These are phyloP conservation scores for Orthosia cruda DNA, from an alignment of 2,888 invertebrate genomes.

Conservation along the genomic window DNA sequence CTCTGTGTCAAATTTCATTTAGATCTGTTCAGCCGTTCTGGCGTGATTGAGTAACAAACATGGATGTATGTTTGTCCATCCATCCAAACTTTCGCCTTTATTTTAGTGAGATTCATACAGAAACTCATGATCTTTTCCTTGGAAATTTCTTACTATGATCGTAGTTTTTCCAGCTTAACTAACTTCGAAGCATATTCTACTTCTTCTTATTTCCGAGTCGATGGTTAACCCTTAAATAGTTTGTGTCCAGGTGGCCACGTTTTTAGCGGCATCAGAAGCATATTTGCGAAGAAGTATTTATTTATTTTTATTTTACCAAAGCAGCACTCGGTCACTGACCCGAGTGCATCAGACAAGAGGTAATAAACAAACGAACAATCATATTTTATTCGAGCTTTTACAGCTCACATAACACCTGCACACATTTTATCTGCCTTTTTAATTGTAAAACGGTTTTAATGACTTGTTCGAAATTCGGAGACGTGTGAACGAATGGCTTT, in stretches of 20 bases:
- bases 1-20: too few relatives aligned
- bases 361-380: slow-evolving; percentile 39
- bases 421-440: slow-evolving; percentile 43
- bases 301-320: background rate
- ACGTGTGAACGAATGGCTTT: slow-evolving; percentile 36
- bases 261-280: background rate
- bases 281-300: background rate
- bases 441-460: slow-evolving; percentile 48
- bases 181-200: too few relatives aligned
- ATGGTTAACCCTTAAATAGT: too few relatives aligned
- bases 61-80: too few relatives aligned
- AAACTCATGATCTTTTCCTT: background rate
- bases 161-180: background rate
- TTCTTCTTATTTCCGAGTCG: too few relatives aligned
- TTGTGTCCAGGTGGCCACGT: too few relatives aligned
- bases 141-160: background rate
- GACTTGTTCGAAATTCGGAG: slow-evolving; percentile 41
- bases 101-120: too few relatives aligned
- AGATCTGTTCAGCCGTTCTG: too few relatives aligned
- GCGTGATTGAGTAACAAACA: too few relatives aligned
- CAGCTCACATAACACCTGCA: slow-evolving; percentile 47
- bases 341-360: background rate
- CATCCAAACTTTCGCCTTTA: too few relatives aligned
- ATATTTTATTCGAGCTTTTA: slow-evolving; percentile 39
- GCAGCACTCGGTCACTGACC: slow-evolving; percentile 15